A percentile compares a stretch with the other conserved stretches of the same genome.
Evolutionary conservation across 2,797 vertebrate species (phyloP).

Genomic region (Catharus ustulatus): DNA sequence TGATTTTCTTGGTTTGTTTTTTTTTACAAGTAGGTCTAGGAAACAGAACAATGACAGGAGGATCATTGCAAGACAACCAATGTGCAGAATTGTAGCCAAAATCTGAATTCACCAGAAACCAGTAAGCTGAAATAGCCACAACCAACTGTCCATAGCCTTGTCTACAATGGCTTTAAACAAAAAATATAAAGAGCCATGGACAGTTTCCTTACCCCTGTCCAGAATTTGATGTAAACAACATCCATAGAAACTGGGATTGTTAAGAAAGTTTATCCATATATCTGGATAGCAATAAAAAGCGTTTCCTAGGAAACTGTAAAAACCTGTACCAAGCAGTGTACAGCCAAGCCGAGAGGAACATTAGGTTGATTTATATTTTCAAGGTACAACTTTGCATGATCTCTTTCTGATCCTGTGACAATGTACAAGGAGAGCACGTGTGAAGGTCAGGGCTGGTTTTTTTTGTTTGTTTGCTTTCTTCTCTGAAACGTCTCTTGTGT

Average conservation of each 20-base stretch:
- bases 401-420: constrained; percentile 73
- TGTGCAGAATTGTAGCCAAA: constrained; percentile 70
- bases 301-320: constrained; percentile 98
- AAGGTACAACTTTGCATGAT: constrained; percentile 79
- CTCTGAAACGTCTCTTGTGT: constrained; percentile 62
- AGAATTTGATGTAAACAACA: constrained; percentile 83
- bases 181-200: constrained; percentile 82
- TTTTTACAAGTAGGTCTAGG: constrained; percentile 61
- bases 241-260: constrained; percentile 84
- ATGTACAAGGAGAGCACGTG: constrained; percentile 67
- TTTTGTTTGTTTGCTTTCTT: constrained; percentile 25
- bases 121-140: constrained; percentile 75
- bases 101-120: constrained; percentile 72
- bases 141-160: constrained; percentile 76
- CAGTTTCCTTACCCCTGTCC: constrained; percentile 80
- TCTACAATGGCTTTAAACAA: constrained; percentile 81
- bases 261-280: constrained; percentile 88
- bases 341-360: constrained; percentile 87
- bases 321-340: constrained; percentile 85
- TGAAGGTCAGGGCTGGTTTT: constrained; percentile 64
- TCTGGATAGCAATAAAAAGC: constrained; percentile 89
- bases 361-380: constrained; percentile 78
- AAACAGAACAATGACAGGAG: constrained; percentile 70
- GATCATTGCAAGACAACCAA: constrained; percentile 60
- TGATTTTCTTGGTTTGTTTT: constrained; percentile 23